Evolutionary conservation across 2,797 vertebrate genomes (phyloP).

Genomic region (Orientallactaga sibirica): DNA sequence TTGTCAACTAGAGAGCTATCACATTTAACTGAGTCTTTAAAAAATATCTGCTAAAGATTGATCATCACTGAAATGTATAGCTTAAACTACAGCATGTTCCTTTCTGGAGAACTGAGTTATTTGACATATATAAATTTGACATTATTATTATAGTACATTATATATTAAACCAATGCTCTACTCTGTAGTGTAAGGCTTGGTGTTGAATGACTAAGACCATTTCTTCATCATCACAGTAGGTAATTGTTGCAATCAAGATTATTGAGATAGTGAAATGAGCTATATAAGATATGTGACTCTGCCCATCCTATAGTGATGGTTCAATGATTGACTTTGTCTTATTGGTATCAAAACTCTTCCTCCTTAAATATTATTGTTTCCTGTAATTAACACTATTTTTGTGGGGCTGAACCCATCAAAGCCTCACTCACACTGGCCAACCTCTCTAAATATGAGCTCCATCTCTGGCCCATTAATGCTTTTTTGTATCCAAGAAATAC

Average conservation of each 20-base stretch:
- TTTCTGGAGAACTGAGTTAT: neutral
- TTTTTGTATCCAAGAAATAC: neutral
- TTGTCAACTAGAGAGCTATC: neutral
- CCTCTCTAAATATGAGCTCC: neutral
- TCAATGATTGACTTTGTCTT: conserved; percentile 17
- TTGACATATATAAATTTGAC: neutral
- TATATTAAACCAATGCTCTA: neutral
- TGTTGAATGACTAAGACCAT: neutral
- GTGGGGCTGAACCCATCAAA: neutral
- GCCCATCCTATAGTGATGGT: neutral
- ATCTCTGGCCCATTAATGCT: neutral
- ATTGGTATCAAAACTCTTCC: neutral
- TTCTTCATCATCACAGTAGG: neutral
- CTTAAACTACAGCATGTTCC: neutral
- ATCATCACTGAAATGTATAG: neutral
- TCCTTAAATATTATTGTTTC: neutral
- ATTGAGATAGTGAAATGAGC: neutral
- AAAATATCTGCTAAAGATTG: conserved; percentile 14
- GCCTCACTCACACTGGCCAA: neutral
- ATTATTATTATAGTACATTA: too few relatives aligned
- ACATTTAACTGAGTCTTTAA: neutral
- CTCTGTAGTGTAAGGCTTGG: neutral
- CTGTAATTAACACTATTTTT: neutral
- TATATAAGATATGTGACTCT: neutral
- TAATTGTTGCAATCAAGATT: neutral